Evolutionary conservation across 2,113 vertebrate genomes (phyloP).

Genomic region (Eupsittula cactorum): DNA sequence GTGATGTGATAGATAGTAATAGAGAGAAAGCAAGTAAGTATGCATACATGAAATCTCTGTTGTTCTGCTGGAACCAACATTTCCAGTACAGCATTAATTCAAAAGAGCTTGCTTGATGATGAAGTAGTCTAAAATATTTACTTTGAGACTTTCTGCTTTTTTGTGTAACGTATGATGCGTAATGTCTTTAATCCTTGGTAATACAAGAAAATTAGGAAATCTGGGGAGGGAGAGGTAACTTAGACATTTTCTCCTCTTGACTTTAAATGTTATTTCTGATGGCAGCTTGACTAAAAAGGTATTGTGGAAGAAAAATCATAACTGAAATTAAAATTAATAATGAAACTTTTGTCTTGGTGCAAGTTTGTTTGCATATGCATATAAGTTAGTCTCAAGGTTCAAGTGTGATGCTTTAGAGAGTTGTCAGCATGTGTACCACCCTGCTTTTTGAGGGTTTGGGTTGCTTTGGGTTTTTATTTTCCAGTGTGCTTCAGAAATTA

Average conservation of each 20-base stretch:
- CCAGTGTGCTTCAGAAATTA: background rate
- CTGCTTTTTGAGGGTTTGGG: background rate
- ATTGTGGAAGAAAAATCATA: background rate
- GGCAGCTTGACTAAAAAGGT: background rate
- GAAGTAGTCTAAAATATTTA: background rate
- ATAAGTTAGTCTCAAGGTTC: background rate
- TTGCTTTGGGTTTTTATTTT: background rate
- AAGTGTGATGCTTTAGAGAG: background rate
- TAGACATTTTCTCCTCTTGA: background rate
- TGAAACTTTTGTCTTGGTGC: background rate
- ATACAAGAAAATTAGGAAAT: background rate
- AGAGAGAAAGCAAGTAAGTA: background rate
- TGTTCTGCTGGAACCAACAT: background rate
- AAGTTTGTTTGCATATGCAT: background rate
- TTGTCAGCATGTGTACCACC: background rate
- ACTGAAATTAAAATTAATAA: background rate
- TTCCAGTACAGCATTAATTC: background rate
- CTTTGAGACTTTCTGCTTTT: background rate
- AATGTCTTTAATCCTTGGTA: background rate
- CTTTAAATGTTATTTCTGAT: background rate
- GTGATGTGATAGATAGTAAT: background rate
- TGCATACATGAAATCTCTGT: background rate
- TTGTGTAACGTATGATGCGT: background rate
- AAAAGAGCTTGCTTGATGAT: background rate
- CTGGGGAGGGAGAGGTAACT: rapidly evolving